Percentiles rank a stretch among this genome's conserved stretches.
Evolutionary conservation across 2,888 invertebrate species (phyloP).

Genomic region (Aphidoletes aphidimyza): DNA sequence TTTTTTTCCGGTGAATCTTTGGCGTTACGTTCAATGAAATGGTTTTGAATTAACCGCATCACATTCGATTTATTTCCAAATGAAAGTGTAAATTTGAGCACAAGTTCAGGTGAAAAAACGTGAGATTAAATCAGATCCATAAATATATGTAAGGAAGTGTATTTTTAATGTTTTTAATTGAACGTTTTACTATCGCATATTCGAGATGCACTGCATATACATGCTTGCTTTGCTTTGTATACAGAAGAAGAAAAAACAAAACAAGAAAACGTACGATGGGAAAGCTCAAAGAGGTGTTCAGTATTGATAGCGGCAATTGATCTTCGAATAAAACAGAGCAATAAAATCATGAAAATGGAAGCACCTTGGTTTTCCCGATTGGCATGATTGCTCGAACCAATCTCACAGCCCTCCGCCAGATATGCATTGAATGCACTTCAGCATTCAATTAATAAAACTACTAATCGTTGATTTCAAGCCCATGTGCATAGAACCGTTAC

Average conservation of each 20-base stretch:
- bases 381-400: not conserved
- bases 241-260: not conserved
- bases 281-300: not conserved
- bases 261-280: not conserved
- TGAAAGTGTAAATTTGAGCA: not conserved
- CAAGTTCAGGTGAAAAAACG: not conserved
- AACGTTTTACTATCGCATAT: not conserved
- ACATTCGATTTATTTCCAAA: not conserved
- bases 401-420: not conserved
- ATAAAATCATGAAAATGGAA: not conserved
- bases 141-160: slow-evolving; percentile 42
- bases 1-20: slow-evolving; percentile 30
- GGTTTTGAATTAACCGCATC: not conserved
- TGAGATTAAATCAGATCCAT: slow-evolving; percentile 20
- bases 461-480: not conserved
- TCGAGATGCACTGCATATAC: not conserved
- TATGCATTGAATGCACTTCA: not conserved
- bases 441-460: slow-evolving; percentile 1
- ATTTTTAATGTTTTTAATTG: slow-evolving; percentile 37
- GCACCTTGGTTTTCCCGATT: not conserved
- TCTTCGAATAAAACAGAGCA: not conserved
- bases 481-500: slow-evolving; percentile 10
- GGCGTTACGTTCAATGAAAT: not conserved
- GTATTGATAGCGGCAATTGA: not conserved
- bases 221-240: no score